Evolutionary conservation across 2,113 vertebrate genomes (phyloP).

Genomic region (Seriola dumerili): DNA sequence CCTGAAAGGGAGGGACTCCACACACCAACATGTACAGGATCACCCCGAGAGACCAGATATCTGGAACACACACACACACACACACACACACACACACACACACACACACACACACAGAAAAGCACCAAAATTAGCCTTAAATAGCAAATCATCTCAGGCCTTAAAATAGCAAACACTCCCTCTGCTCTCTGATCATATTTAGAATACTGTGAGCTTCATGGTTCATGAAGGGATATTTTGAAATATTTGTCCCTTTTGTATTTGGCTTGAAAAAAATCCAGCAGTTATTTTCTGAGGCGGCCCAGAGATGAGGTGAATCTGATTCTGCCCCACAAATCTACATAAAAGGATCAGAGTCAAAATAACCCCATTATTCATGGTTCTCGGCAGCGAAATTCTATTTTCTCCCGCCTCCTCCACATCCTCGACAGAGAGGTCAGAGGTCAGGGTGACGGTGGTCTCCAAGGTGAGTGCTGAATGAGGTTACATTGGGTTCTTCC

Average conservation of each 20-base stretch:
- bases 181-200: conserved; percentile 34
- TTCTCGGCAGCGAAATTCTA: too few species aligned
- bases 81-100: conserved; percentile 69
- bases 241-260: conserved; percentile 4
- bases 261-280: neutral
- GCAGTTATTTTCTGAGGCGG: neutral
- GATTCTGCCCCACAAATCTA: neutral
- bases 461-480: too few species aligned
- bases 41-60: conserved; percentile 93
- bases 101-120: conserved; percentile 49
- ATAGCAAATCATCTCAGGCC: conserved; percentile 16
- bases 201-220: neutral
- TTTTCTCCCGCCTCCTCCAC: neutral
- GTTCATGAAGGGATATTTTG: neutral
- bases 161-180: conserved; percentile 34
- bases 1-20: conserved; percentile 91
- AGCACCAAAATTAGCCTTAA: conserved; percentile 32
- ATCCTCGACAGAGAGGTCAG: neutral
- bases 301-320: neutral
- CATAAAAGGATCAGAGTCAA: neutral
- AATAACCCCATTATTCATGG: neutral
- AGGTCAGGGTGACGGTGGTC: neutral
- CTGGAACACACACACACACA: conserved; percentile 75
- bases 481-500: too few species aligned
- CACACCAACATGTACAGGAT: conserved; percentile 94